A percentile compares a stretch with the other conserved stretches of the same genome.
Conservation (phyloP, 1,140 invertebrate species). For the Heterodera schachtii region DNA sequence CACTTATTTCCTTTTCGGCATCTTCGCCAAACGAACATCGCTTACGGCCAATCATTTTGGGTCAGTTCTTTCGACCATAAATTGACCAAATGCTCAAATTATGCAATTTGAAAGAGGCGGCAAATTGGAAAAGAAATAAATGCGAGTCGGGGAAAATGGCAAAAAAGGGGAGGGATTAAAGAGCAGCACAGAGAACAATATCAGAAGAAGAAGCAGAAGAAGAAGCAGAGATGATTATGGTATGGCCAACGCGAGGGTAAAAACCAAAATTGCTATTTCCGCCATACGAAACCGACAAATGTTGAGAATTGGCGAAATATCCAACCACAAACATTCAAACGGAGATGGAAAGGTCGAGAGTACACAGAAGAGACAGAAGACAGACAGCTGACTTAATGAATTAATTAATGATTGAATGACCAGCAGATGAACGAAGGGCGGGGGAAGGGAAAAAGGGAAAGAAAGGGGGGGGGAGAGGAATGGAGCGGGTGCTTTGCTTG, state of each 20-base stretch:
- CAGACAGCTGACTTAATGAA: neutral
- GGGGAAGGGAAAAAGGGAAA: no score
- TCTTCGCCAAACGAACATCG: neutral
- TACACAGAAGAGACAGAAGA: no score
- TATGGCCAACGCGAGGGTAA: no score
- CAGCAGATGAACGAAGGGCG: neutral
- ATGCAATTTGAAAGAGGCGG: neutral
- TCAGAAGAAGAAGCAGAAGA: no score
- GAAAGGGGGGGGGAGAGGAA: no score
- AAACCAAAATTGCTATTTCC: no score
- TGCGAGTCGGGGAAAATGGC: neutral
- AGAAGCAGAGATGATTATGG: no score
- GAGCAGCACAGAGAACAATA: neutral
- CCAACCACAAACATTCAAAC: neutral
- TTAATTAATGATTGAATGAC: no score
- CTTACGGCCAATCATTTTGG: constrained; percentile 26
- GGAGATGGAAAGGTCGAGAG: neutral
- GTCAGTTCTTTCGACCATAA: constrained; percentile 7
- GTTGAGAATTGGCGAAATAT: neutral
- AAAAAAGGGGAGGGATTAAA: neutral
- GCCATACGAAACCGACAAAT: neutral
- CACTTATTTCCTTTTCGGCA: neutral
- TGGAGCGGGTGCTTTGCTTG: neutral
- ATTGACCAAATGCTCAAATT: neutral
- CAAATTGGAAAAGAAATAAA: neutral